These are phyloP conservation scores for Lates calcarifer DNA, from an alignment of 2,113 vertebrate genomes.

Conservation along the genomic window DNA sequence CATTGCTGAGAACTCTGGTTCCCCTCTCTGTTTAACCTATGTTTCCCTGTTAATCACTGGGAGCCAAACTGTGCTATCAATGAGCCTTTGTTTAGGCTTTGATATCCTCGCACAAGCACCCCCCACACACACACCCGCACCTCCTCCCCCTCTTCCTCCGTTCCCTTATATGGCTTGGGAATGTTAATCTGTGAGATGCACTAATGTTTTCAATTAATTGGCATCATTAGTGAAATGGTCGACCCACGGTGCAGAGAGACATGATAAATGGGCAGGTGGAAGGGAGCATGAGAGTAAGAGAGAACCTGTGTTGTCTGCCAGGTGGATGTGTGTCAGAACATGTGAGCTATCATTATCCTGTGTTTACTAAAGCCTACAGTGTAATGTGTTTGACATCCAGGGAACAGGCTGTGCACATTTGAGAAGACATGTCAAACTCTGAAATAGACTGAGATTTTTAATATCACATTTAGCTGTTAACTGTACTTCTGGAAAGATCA, in stretches of 20 bases:
- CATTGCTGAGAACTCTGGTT: slow-evolving; percentile 38
- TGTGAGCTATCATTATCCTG: slow-evolving; percentile 47
- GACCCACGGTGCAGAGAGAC: slow-evolving; percentile 66
- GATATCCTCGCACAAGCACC: slow-evolving; percentile 52
- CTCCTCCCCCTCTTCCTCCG: slow-evolving; percentile 5
- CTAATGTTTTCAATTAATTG: slow-evolving; percentile 84
- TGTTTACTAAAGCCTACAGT: slow-evolving; percentile 53
- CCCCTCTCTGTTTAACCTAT: slow-evolving; percentile 73
- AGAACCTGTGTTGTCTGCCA: slow-evolving; percentile 66
- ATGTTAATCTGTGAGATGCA: slow-evolving; percentile 80
- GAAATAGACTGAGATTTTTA: slow-evolving; percentile 17
- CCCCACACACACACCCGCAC: slow-evolving; percentile 1
- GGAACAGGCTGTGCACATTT: not conserved
- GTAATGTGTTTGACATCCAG: slow-evolving; percentile 49
- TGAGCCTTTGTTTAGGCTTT: slow-evolving; percentile 69
- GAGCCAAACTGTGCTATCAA: slow-evolving; percentile 54
- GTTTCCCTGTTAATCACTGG: slow-evolving; percentile 72
- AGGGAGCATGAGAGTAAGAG: slow-evolving; percentile 43
- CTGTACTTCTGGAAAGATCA: slow-evolving; percentile 5
- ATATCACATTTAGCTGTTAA: slow-evolving; percentile 18
- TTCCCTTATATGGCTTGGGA: slow-evolving; percentile 40
- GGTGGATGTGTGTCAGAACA: slow-evolving; percentile 59
- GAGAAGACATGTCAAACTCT: slow-evolving; percentile 19
- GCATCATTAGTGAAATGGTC: slow-evolving; percentile 82
- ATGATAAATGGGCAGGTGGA: slow-evolving; percentile 75